Conservation (phyloP, 2,888 invertebrate species). For the Steinernema hermaphroditum region DNA sequence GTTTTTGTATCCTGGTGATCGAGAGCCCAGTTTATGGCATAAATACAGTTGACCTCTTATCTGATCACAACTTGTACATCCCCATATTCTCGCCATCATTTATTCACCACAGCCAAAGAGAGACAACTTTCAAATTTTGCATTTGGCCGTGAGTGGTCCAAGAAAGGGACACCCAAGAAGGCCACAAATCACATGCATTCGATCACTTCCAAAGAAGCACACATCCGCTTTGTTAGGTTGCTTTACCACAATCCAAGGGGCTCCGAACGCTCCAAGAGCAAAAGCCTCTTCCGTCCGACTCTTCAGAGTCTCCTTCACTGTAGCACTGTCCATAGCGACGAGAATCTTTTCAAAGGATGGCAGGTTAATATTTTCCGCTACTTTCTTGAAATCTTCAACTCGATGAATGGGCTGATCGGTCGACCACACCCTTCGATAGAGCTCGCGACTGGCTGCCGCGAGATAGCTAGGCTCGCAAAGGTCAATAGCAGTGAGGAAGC, state of each 20-base stretch:
- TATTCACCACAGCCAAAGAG: too few species aligned
- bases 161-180: slow-evolving; percentile 33
- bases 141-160: too few species aligned
- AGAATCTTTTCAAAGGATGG: slow-evolving; percentile 38
- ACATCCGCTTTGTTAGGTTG: slow-evolving; percentile 41
- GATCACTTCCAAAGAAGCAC: slow-evolving; percentile 55
- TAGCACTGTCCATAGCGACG: slow-evolving; percentile 35
- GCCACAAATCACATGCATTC: slow-evolving; percentile 51
- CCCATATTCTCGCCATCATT: too few species aligned
- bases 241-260: slow-evolving; percentile 55
- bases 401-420: slow-evolving; percentile 47
- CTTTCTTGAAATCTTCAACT: slow-evolving; percentile 41
- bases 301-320: slow-evolving; percentile 36
- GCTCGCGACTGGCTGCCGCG: slow-evolving; percentile 40
- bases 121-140: too few species aligned
- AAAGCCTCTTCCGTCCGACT: slow-evolving; percentile 40
- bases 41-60: too few species aligned
- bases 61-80: too few species aligned
- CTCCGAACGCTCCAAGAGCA: slow-evolving; percentile 50
- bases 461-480: slow-evolving; percentile 21
- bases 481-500: slow-evolving; percentile 35
- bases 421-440: slow-evolving; percentile 49
- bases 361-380: slow-evolving; percentile 41
- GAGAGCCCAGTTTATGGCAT: too few species aligned
- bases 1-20: too few species aligned